phyloP scores from a whole-genome alignment of 2,888 invertebrate species.

The Altica lythri region DNA sequence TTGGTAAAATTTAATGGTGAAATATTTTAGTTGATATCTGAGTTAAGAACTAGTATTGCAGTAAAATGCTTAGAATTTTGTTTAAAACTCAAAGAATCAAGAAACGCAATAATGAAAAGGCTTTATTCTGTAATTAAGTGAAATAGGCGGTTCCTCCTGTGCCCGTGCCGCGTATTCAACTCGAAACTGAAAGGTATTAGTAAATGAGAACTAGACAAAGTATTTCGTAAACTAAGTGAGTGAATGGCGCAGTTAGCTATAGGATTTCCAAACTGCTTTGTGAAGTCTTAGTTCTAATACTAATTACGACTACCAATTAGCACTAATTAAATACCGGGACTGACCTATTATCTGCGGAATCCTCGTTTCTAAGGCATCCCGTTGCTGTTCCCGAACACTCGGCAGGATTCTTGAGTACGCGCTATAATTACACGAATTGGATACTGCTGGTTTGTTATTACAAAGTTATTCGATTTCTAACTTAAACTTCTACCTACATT shows the following conservation, averaged over 20 bases:
- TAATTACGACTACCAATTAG: constrained; percentile 58
- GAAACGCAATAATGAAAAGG: constrained; percentile 19
- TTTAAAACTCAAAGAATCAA: constrained; percentile 6
- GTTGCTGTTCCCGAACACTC: constrained; percentile 47
- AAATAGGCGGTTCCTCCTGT: constrained; percentile 19
- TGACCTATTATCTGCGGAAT: constrained; percentile 55
- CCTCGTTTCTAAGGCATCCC: constrained; percentile 52
- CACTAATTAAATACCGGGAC: constrained; percentile 56
- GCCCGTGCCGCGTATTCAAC: constrained; percentile 19
- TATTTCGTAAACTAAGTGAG: constrained; percentile 43
- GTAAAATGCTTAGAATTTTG: too few species aligned
- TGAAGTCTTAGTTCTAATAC: constrained; percentile 56
- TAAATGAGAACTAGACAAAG: constrained; percentile 46
- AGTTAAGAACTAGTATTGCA: too few species aligned
- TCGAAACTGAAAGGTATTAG: constrained; percentile 41
- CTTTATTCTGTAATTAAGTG: constrained; percentile 36
- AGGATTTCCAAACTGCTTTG: constrained; percentile 56
- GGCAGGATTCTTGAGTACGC: constrained; percentile 19
- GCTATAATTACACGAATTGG: constrained; percentile 20
- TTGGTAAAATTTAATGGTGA: too few species aligned
- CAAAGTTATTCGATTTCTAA: too few species aligned
- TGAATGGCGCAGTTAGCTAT: constrained; percentile 44
- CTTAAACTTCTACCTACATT: too few species aligned
- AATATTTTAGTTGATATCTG: too few species aligned
- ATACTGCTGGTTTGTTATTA: constrained; percentile 21